Evolutionary conservation across 2,888 invertebrate genomes (phyloP).

Genomic region (Ophioninae sp.): DNA sequence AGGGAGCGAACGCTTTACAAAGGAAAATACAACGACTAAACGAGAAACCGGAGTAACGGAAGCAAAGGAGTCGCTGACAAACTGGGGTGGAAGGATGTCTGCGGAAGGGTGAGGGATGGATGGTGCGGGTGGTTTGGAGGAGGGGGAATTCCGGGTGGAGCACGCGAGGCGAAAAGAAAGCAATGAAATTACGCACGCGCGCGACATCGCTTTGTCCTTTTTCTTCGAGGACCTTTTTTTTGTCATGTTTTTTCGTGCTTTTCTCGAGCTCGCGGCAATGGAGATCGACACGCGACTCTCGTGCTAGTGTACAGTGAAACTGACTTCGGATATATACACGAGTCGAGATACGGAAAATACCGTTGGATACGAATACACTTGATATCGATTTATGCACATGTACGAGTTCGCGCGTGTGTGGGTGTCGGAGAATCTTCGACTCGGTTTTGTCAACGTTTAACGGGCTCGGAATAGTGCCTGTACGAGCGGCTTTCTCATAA

Average conservation of each 20-base stretch:
- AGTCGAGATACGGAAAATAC: slow-evolving; percentile 21
- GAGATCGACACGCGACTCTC: slow-evolving; percentile 7
- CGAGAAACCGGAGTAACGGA: slow-evolving; percentile 4
- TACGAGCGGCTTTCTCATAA: not conserved
- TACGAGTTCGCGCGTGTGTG: not conserved
- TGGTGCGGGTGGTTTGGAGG: too few relatives aligned
- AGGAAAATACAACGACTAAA: not conserved
- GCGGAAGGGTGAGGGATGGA: not conserved
- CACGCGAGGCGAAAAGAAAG: slow-evolving; percentile 11
- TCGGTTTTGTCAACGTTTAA: not conserved
- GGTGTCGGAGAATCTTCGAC: not conserved
- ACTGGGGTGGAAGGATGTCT: not conserved
- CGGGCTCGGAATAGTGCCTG: not conserved
- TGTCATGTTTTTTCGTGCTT: slow-evolving; percentile 2
- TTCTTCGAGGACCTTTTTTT: not conserved
- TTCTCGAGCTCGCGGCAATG: not conserved
- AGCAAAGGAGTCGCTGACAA: not conserved
- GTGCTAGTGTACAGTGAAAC: slow-evolving; percentile 15
- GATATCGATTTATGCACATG: not conserved
- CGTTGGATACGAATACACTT: not conserved
- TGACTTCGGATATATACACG: slow-evolving; percentile 15
- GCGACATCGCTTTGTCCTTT: slow-evolving; percentile 1
- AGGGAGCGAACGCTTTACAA: not conserved
- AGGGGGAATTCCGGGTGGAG: not conserved
- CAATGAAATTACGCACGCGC: slow-evolving; percentile 20